Percentiles rank a stretch among this genome's conserved stretches.
These are phyloP conservation scores for Dryadula phaetusa DNA, from an alignment of 2,888 invertebrate species.

Conservation along the genomic window DNA sequence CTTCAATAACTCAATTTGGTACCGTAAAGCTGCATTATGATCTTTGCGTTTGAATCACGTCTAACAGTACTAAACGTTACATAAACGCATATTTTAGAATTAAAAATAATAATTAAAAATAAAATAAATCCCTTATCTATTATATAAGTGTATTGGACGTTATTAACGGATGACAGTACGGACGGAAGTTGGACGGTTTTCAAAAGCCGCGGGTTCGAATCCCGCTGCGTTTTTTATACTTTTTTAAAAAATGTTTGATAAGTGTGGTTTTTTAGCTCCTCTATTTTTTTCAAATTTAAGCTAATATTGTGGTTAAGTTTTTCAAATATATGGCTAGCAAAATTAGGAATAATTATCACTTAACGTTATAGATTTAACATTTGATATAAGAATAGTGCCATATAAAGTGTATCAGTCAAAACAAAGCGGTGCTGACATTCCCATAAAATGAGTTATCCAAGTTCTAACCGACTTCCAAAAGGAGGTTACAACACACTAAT, in stretches of 20 bases:
- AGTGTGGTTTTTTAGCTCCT: neutral
- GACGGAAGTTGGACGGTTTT: too few relatives aligned
- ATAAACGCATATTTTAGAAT: too few relatives aligned
- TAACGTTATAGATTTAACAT: conserved; percentile 12
- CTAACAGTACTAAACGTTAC: neutral
- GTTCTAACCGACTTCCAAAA: conserved; percentile 2
- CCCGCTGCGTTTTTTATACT: too few relatives aligned
- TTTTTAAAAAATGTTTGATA: too few relatives aligned
- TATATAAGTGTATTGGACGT: too few relatives aligned
- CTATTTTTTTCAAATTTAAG: neutral
- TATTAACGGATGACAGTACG: too few relatives aligned
- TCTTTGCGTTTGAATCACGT: conserved; percentile 2
- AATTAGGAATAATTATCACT: conserved; percentile 9
- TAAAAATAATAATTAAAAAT: too few relatives aligned
- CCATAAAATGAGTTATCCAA: conserved; percentile 1
- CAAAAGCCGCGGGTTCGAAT: too few relatives aligned
- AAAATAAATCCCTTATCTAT: too few relatives aligned
- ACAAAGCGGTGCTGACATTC: conserved; percentile 32
- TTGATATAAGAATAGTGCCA: conserved; percentile 27
- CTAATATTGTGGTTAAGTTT: neutral
- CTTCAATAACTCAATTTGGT: conserved; percentile 6
- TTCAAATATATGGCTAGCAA: conserved; percentile 4
- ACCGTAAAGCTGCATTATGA: conserved; percentile 10
- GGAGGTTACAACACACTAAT: neutral
- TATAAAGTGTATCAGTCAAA: conserved; percentile 25